Conservation (phyloP, 64 coral and sea anemone species). For the Dendrophyllia cribrosa region DNA sequence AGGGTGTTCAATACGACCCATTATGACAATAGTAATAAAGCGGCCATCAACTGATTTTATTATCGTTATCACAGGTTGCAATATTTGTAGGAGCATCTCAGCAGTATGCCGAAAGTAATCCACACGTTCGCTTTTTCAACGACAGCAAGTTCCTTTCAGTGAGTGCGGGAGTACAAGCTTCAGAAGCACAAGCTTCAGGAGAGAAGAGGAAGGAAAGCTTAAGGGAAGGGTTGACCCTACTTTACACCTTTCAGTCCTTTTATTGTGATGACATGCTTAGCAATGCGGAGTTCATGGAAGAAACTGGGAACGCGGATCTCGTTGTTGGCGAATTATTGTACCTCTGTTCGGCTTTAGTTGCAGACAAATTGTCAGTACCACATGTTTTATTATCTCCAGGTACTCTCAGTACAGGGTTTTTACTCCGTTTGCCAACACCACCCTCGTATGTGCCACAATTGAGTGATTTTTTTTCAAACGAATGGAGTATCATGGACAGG, state of each 20-base stretch:
- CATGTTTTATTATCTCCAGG: constrained; percentile 15
- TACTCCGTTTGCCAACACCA: background rate
- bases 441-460: constrained; percentile 1
- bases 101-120: background rate
- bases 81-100: constrained; percentile 3
- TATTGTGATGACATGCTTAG: constrained; percentile 44
- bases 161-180: no score
- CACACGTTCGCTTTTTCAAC: constrained; percentile 6
- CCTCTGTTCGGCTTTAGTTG: constrained; percentile 16
- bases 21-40: no score
- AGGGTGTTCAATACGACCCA: no score
- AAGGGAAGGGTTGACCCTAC: background rate
- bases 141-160: background rate
- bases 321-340: constrained; percentile 41
- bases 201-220: background rate
- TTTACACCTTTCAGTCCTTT: background rate
- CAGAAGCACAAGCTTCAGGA: background rate
- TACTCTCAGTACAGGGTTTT: background rate
- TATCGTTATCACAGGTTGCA: background rate
- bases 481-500: constrained; percentile 22
- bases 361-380: constrained; percentile 31
- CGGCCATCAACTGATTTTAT: background rate
- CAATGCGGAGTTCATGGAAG: background rate
- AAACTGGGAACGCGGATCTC: constrained; percentile 6
- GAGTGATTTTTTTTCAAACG: background rate